Percentiles rank a stretch among this genome's conserved stretches.
These are phyloP conservation scores for Engystomops pustulosus DNA, from an alignment of 2,113 vertebrate genomes.

Conservation along the genomic window DNA sequence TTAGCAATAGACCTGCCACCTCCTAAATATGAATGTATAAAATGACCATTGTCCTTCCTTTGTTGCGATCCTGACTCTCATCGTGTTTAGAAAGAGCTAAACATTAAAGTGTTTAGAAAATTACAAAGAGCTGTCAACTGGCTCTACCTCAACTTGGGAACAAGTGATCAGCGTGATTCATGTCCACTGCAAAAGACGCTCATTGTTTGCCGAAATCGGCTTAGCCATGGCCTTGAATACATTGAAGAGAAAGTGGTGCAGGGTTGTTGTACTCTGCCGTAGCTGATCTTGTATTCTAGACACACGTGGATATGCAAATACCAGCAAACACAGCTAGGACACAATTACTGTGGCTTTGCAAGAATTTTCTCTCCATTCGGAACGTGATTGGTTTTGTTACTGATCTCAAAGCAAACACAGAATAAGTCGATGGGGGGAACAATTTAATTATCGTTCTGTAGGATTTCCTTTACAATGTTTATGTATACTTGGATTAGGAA, in stretches of 20 bases:
- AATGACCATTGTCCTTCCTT: conserved; percentile 13
- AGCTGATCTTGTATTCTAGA: conserved; percentile 75
- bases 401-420: neutral
- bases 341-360: conserved; percentile 25
- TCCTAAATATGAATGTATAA: conserved; percentile 22
- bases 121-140: conserved; percentile 79
- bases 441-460: neutral
- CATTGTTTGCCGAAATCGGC: conserved; percentile 83
- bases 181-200: conserved; percentile 80
- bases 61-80: conserved; percentile 44
- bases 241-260: conserved; percentile 69
- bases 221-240: conserved; percentile 77
- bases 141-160: conserved; percentile 73
- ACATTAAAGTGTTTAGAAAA: conserved; percentile 54
- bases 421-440: conserved; percentile 21
- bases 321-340: conserved; percentile 59
- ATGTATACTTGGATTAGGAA: conserved; percentile 10
- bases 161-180: conserved; percentile 82
- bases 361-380: conserved; percentile 53
- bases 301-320: conserved; percentile 73
- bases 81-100: conserved; percentile 48
- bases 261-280: conserved; percentile 78
- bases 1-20: neutral
- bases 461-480: neutral
- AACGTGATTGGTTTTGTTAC: conserved; percentile 6